These are phyloP conservation scores for Myocastor coypus DNA, from an alignment of 2,113 vertebrate genomes.

Conservation along the genomic window DNA sequence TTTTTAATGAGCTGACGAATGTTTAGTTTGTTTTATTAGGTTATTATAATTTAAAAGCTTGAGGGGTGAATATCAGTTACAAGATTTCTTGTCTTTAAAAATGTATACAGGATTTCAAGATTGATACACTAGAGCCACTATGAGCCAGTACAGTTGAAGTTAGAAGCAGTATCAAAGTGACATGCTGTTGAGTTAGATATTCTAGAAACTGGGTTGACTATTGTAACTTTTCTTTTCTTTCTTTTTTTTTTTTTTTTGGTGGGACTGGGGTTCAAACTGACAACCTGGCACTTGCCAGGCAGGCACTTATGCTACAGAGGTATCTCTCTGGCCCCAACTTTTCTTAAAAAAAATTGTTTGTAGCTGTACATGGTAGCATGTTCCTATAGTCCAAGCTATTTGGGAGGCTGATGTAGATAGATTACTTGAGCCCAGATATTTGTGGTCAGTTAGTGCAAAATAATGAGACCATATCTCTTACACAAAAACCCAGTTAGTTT, in stretches of 20 bases:
- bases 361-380: neutral
- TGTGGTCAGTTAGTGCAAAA: neutral
- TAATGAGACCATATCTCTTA: neutral
- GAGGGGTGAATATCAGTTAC: neutral
- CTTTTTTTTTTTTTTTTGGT: no score
- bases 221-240: neutral
- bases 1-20: neutral
- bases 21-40: conserved; percentile 34
- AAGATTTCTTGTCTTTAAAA: neutral
- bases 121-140: neutral
- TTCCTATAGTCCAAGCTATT: neutral
- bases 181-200: neutral
- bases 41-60: conserved; percentile 26
- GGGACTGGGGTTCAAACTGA: no score
- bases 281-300: no score
- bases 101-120: neutral
- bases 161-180: neutral
- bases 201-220: neutral
- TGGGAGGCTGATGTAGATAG: neutral
- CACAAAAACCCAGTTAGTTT: neutral
- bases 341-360: neutral
- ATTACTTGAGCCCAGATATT: neutral
- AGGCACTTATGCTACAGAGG: no score
- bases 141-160: neutral
- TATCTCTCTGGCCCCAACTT: no score